These are phyloP conservation scores for Goniozus legneri DNA, from an alignment of 1,140 invertebrate genomes.

Conservation along the genomic window DNA sequence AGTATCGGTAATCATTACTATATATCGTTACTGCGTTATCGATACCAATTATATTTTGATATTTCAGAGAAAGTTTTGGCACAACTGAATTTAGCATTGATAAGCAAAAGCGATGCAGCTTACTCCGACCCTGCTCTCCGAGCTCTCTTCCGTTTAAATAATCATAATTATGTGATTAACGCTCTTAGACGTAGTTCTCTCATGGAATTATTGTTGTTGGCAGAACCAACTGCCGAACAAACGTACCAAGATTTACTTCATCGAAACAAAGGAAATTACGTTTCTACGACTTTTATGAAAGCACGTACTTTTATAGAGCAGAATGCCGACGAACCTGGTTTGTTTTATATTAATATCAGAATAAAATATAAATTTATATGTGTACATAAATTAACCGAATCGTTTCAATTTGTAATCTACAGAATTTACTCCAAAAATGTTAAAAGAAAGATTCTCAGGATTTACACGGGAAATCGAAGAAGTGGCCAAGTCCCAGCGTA, in stretches of 20 bases:
- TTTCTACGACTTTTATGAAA: constrained; percentile 45
- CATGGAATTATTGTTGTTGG: constrained; percentile 73
- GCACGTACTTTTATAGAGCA: constrained; percentile 42
- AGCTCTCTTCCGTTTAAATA: constrained; percentile 86
- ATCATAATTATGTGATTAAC: constrained; percentile 90
- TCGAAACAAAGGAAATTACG: constrained; percentile 44
- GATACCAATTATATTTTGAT: constrained; percentile 14
- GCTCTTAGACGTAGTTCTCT: constrained; percentile 80
- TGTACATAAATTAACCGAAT: background rate
- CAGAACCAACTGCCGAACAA: constrained; percentile 79
- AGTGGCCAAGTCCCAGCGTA: constrained; percentile 76
- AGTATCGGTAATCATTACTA: constrained; percentile 22
- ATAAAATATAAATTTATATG: background rate
- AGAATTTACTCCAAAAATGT: constrained; percentile 59
- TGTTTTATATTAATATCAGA: constrained; percentile 4
- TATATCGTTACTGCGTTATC: background rate
- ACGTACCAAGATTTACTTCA: constrained; percentile 73
- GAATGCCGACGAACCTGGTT: constrained; percentile 44
- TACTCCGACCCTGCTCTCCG: constrained; percentile 79
- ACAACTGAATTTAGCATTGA: constrained; percentile 78
- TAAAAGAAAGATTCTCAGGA: constrained; percentile 88
- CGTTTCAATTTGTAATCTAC: background rate
- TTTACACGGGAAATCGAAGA: constrained; percentile 97
- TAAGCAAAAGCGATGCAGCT: constrained; percentile 77
- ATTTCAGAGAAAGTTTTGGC: constrained; percentile 78